Percentiles rank a stretch among this genome's conserved stretches.
Evolutionary conservation across 2,888 invertebrate species (phyloP).

Genomic region (Catocala fraxini): DNA sequence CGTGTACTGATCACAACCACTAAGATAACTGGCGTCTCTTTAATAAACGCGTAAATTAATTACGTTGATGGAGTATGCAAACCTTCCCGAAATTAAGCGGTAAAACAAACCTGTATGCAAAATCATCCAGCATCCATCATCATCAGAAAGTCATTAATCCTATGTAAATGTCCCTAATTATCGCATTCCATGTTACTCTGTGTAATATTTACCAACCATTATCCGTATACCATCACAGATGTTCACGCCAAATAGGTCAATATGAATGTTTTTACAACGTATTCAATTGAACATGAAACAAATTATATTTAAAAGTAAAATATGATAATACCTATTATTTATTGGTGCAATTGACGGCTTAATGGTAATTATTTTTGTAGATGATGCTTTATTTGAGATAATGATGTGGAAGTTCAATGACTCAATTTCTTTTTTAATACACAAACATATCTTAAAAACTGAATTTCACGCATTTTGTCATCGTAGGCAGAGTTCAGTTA

Average conservation of each 20-base stretch:
- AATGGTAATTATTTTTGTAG: no score
- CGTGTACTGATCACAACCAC: no score
- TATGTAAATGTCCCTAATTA: slow-evolving; percentile 42
- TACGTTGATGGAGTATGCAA: slow-evolving; percentile 6
- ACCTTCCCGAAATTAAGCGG: slow-evolving; percentile 8
- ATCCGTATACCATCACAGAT: slow-evolving; percentile 10
- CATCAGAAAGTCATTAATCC: slow-evolving; percentile 44
- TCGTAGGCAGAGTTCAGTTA: no score
- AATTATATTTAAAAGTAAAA: neutral
- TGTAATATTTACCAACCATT: slow-evolving; percentile 37
- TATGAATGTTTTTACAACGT: slow-evolving; percentile 6
- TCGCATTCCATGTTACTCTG: slow-evolving; percentile 27
- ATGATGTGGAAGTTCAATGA: no score
- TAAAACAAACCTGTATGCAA: slow-evolving; percentile 7
- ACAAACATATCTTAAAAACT: no score
- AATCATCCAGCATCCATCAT: slow-evolving; percentile 24
- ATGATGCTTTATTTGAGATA: no score
- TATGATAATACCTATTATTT: neutral
- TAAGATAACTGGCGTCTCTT: neutral
- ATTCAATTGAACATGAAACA: neutral
- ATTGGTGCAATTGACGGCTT: no score
- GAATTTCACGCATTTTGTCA: no score
- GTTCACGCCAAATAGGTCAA: slow-evolving; percentile 26
- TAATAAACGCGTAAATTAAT: slow-evolving; percentile 3
- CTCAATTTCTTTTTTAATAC: no score